phyloP scores from a whole-genome alignment of 2,888 invertebrate genomes.

The Dryomyza anilis region DNA sequence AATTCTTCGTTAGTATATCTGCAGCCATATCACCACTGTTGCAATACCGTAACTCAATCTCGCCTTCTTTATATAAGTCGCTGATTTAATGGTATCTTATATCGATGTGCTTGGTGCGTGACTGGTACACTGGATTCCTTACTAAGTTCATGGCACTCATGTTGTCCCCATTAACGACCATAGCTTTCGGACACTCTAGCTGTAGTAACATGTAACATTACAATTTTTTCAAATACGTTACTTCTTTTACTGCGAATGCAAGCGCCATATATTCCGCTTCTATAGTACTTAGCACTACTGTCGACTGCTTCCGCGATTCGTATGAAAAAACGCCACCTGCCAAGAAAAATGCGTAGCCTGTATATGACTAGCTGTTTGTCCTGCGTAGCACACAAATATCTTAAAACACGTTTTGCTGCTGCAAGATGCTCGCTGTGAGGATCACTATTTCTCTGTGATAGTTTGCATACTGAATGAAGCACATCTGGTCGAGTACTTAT shows the following conservation, averaged over 20 bases:
- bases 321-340: constrained; percentile 30
- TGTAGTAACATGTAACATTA: not conserved
- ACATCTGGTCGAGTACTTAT: constrained; percentile 32
- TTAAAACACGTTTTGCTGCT: constrained; percentile 30
- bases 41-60: constrained; percentile 28
- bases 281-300: constrained; percentile 29
- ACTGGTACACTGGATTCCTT: constrained; percentile 31
- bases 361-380: constrained; percentile 32
- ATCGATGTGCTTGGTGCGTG: constrained; percentile 29
- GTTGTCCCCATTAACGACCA: constrained; percentile 16
- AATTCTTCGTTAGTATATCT: constrained; percentile 31
- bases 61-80: constrained; percentile 15
- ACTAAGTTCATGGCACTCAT: constrained; percentile 23
- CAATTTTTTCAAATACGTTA: not conserved
- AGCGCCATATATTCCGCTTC: constrained; percentile 31
- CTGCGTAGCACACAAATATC: constrained; percentile 29
- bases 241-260: constrained; percentile 21
- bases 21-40: constrained; percentile 24
- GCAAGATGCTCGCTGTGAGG: constrained; percentile 29
- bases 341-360: constrained; percentile 29
- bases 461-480: constrained; percentile 25
- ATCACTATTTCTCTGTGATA: constrained; percentile 30
- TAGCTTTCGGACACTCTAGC: not conserved
- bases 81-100: constrained; percentile 26
- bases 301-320: constrained; percentile 33